Evolutionary conservation across 2,113 vertebrate genomes (phyloP).

Genomic region (Microcebus murinus): DNA sequence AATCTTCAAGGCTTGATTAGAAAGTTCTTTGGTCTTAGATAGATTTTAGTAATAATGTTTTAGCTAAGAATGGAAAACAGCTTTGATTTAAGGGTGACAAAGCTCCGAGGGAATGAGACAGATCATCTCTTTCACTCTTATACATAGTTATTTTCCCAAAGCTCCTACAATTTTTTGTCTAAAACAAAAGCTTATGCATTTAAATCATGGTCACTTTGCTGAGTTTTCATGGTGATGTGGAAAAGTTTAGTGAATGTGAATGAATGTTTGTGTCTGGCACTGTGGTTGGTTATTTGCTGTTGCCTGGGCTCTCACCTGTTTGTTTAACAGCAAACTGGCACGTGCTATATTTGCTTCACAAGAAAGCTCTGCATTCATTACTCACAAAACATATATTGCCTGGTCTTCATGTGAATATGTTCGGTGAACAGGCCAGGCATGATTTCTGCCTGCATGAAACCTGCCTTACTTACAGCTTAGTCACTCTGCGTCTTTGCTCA

Average conservation of each 20-base stretch:
- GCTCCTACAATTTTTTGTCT: background rate
- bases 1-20: background rate
- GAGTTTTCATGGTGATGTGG: background rate
- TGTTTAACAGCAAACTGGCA: background rate
- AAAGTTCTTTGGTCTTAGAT: background rate
- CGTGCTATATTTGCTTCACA: background rate
- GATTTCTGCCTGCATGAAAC: background rate
- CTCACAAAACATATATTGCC: background rate
- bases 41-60: background rate
- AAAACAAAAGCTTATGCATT: background rate
- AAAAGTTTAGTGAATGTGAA: background rate
- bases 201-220: background rate
- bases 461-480: fast-evolving
- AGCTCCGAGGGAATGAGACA: background rate
- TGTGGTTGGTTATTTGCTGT: background rate
- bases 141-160: background rate
- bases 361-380: background rate
- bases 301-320: background rate
- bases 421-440: fast-evolving
- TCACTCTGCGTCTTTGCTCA: fast-evolving
- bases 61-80: background rate
- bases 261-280: background rate
- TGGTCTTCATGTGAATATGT: background rate
- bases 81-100: background rate
- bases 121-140: background rate